phyloP scores from a whole-genome alignment of 2,797 vertebrate genomes.

The Molothrus ater region DNA sequence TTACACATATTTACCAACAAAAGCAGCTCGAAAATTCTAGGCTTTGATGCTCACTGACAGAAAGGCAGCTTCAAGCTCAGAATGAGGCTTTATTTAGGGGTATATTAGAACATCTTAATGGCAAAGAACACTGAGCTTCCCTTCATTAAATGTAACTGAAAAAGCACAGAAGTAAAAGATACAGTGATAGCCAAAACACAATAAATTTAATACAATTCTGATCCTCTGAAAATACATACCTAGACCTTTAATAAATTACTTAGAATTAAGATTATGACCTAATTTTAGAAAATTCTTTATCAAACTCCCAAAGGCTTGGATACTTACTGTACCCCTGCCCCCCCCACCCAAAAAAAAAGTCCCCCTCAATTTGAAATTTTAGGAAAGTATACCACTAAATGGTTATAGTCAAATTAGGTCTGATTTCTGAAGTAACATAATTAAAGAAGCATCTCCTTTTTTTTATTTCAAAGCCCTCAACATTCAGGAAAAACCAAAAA shows the following conservation, averaged over 20 bases:
- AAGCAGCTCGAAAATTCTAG: not conserved
- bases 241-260: not conserved
- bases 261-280: not conserved
- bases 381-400: not conserved
- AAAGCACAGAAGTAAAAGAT: not conserved
- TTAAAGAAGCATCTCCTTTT: not conserved
- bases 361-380: not conserved
- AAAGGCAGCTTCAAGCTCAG: not conserved
- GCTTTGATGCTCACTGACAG: not conserved
- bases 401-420: not conserved
- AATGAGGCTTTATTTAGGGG: not conserved
- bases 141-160: not conserved
- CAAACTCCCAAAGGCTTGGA: not conserved
- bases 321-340: accelerated
- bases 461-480: not conserved
- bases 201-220: not conserved
- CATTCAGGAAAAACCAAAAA: accelerated
- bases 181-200: not conserved
- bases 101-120: not conserved
- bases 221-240: not conserved
- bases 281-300: not conserved
- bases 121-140: not conserved
- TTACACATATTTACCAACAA: conserved; percentile 13
- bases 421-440: not conserved
- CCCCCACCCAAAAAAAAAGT: accelerated